Evolutionary conservation across 2,888 invertebrate species (phyloP), one percentile per base, ranked within the genome.

Genomic region (Flexamia atlantica): DNA sequence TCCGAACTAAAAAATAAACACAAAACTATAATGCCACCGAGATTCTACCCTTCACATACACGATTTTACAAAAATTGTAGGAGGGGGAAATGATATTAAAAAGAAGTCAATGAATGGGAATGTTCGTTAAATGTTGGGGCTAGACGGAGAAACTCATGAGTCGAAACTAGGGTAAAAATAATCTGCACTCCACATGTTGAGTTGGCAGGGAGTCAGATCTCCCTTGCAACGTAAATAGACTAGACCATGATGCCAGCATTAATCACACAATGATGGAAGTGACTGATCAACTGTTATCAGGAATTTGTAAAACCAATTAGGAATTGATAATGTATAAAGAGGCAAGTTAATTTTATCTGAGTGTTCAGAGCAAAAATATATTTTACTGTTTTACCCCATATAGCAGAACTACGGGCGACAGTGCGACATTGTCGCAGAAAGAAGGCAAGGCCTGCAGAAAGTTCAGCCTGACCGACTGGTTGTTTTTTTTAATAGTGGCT

Each of bases 141-240:
- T 30, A 64, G 64, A 64, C 30, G 17, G 64, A 64, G 64, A 64
- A 30, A 64, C 53, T 20, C 23, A 23, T 20, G 53, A 23, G 20
- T 53, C 20, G 53, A 53, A 53, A 53, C 64, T 64, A 30, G 30
- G 30, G 64, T 64, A 64, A 64, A 64, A 64, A 64, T 64, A 64
- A 28, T 3, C 30, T 14, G 10, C 14, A 25, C 64, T 64, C 64
- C 64, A 64, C 30, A 64, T 64, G 64, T 64, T 64, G 30, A 30
- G 64, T 64, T 64, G 64, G 64, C 64, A 64, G 3, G 30, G 64
- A 30, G 30, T 64, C 64, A 57, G 57, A 10, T 57, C 5, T 57
- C 25, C 4, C 64, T 28, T 9, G 64, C 64, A 28, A 64, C 64
- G 14, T 64, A 64, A 64, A 64, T 64, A 64, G 64, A 64, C 64